Conservation (phyloP, 2,797 vertebrate species). For the Corythornis leucogaster region DNA sequence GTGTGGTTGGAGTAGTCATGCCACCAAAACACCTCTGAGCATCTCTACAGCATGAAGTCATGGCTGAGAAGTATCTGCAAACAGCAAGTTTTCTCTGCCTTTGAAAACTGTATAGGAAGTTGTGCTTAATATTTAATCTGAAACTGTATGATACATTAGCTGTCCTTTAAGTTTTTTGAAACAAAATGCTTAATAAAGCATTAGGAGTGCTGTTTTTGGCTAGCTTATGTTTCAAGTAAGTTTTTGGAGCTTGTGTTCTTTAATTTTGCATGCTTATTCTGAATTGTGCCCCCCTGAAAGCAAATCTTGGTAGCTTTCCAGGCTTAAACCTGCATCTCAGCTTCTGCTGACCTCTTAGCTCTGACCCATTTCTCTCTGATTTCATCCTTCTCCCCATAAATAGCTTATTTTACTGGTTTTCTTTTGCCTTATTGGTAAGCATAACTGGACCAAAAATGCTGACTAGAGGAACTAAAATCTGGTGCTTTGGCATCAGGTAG, state of each 20-base stretch:
- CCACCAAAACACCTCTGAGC: background rate
- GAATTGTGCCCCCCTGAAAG: background rate
- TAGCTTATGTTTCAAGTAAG: background rate
- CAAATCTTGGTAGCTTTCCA: background rate
- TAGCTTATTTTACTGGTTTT: background rate
- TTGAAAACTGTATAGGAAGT: background rate
- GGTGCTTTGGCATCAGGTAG: background rate
- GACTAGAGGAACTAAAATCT: background rate
- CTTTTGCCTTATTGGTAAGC: background rate
- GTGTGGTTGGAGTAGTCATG: fast-evolving
- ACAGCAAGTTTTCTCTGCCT: background rate
- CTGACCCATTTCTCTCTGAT: background rate
- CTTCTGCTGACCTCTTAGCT: background rate
- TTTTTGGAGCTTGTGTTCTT: background rate
- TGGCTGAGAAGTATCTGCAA: background rate
- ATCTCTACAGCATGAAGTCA: fast-evolving
- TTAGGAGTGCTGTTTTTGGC: background rate
- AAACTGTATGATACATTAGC: background rate
- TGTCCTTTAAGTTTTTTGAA: background rate
- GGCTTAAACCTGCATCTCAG: background rate
- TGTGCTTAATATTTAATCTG: background rate
- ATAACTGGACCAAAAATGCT: background rate
- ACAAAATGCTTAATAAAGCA: background rate
- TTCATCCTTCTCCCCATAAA: background rate
- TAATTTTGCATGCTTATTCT: background rate